Evolutionary conservation across 1,140 invertebrate genomes (phyloP), one percentile per base, ranked within the genome.

Genomic region (Portunus trituberculatus): DNA sequence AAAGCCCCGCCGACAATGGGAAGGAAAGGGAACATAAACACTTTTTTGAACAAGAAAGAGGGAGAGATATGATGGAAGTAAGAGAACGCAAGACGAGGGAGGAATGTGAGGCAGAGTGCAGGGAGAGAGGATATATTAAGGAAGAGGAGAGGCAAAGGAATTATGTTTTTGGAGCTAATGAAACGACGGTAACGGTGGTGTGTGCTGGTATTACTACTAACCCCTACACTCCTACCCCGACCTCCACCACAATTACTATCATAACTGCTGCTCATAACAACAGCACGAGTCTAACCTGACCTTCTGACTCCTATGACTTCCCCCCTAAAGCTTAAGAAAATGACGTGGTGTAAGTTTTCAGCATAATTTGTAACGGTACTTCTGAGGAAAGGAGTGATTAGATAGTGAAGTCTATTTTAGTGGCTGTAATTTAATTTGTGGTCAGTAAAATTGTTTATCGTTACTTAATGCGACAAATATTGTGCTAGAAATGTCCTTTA

Each of bases 11-110:
- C 31, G 91, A 83, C 10, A 59, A 83, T 29, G 67, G 91, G 91
- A 29, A 29, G 28, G 92, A 45, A 46, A 48, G 76, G 92, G 32
- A 28, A 82, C 31, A 28, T 88, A 88, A 88, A 45, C 86, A 88
- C 12, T 46, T 39, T 46, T n/a, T 88, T n/a, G 12, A 28, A 28
- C n/a, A 25, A 28, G 28, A 32, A 32, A 28, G 86, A 88, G 86
- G 86, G 45, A 88, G 31, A 8, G 45, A 86, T 10, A 88, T 45
- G 28, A 39, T 29, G 59, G 16, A 31, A 25, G 31, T 67, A n/a
- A 67, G 39, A 14, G 91, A 8, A 31, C 10, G 31, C 25, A 46
- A 93, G 39, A 92, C 29, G 82, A 31, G 91, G 45, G 59, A 45
- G 59, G 52, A 59, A 82, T 32, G 91, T 31, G 29, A 25, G 39